Base-by-base conservation (phyloP, 2,888 invertebrate species). In the Drosophila putrida region DNA sequence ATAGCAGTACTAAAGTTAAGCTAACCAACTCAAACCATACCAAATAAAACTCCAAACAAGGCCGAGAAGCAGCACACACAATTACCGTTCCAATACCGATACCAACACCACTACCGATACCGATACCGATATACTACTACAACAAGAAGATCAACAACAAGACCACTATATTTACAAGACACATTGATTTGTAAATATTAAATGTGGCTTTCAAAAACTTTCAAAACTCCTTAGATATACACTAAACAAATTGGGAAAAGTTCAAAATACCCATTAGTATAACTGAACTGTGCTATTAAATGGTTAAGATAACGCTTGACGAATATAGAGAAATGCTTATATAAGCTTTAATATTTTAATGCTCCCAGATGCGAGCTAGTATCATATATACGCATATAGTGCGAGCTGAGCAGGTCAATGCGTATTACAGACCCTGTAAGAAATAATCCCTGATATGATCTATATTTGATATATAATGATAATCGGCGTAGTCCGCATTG, bases 41-140 rank as follows among this genome's bases (percentile, higher is more conserved):
- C 51, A 51, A 65, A 47, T 15, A 13, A 60, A 61, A 49, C 53
- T 71, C 41, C 39, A 78, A 64, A 38, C 60, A n/a, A 63, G 59
- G 41, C 15, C 47, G 13, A 35, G 20, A 27, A 75, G 35, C 55
- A 66, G 11, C 28, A 65, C 47, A 64, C 44, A 43, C 5, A 15
- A 15, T 59, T 53, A 59, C 39, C 38, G 46, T 28, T 62, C 25
- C 31, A 49, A 50, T 49, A 58, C 44, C 51, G 33, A 61, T 36
- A 47, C 25, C 31, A 49, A 50, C 43, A 58, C 44, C 51, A 27
- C 55, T 36, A 47, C 36, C 27, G 33, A 49, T 50, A 61, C 41
- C 50, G 28, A 43, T 51, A 58, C 28, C n/a, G n/a, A 28, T 39
- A 39, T 46, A 46, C 27, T 27, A 25, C 36, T 38, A 62, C 36